phyloP scores from a whole-genome alignment of 2,113 vertebrate species.

The Chrysochloris asiatica region DNA sequence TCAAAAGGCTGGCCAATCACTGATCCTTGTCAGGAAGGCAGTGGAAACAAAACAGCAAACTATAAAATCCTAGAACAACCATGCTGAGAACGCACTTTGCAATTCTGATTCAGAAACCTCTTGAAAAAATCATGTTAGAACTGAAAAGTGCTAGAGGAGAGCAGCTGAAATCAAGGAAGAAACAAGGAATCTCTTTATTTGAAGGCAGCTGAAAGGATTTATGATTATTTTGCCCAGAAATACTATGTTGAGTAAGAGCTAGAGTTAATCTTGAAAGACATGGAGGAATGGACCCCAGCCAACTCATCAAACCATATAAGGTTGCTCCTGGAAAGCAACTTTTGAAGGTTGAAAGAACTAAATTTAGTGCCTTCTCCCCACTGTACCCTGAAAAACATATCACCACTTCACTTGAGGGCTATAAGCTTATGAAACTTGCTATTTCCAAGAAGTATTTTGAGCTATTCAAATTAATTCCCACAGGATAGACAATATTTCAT shows the following conservation, averaged over 20 bases:
- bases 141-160: background rate
- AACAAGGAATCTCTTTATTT: background rate
- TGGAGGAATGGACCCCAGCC: background rate
- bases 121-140: slow-evolving; percentile 30
- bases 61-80: too few species aligned
- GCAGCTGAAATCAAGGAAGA: background rate
- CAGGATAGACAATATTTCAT: slow-evolving; percentile 9
- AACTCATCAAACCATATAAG: background rate
- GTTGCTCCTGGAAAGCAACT: background rate
- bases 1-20: slow-evolving; percentile 13
- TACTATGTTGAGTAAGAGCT: background rate
- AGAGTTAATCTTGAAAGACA: background rate
- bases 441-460: background rate
- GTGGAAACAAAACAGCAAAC: too few species aligned
- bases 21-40: slow-evolving; percentile 31
- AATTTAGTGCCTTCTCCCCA: background rate
- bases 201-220: slow-evolving; percentile 36
- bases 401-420: background rate
- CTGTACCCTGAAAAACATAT: background rate
- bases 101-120: slow-evolving; percentile 50
- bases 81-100: slow-evolving; percentile 28
- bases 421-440: slow-evolving; percentile 14
- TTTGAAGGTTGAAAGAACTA: slow-evolving; percentile 24
- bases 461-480: background rate
- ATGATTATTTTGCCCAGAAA: slow-evolving; percentile 19